These are phyloP conservation scores for Athene noctua DNA, from an alignment of 2,113 vertebrate genomes.

Conservation along the genomic window DNA sequence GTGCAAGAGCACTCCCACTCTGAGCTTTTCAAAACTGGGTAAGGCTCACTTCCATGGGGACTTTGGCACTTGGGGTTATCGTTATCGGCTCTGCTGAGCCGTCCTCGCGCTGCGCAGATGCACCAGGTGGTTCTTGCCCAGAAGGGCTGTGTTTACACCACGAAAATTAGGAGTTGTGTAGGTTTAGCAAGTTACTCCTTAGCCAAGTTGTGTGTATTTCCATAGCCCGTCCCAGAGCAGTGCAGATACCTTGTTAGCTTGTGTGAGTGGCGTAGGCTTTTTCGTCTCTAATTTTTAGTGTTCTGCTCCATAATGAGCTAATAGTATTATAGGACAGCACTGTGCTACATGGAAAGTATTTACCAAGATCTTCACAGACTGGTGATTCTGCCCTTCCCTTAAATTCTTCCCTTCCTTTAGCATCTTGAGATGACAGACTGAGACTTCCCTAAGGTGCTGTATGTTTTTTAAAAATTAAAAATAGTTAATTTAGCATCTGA, in stretches of 20 bases:
- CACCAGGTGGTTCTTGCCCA: not conserved
- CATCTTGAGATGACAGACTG: not conserved
- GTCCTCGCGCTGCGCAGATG: not conserved
- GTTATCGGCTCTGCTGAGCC: not conserved
- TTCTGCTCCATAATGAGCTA: not conserved
- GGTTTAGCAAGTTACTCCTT: not conserved
- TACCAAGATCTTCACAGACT: not conserved
- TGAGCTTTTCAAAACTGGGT: not conserved
- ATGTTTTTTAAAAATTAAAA: not conserved
- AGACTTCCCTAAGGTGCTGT: not conserved
- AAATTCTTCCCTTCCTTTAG: not conserved
- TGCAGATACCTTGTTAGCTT: not conserved
- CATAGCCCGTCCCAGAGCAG: not conserved
- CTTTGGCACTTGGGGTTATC: not conserved
- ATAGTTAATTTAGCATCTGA: not conserved
- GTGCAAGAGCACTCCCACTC: not conserved
- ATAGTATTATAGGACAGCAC: not conserved
- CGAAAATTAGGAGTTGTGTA: not conserved
- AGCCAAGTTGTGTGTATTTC: not conserved
- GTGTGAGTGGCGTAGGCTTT: not conserved
- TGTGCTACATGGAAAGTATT: not conserved
- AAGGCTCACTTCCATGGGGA: not conserved
- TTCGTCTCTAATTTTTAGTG: not conserved
- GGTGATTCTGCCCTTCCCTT: not conserved
- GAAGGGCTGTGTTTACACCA: not conserved